Evolutionary conservation across 2,113 vertebrate genomes (phyloP), one percentile per base, ranked within the genome.

Genomic region (Ictalurus furcatus): DNA sequence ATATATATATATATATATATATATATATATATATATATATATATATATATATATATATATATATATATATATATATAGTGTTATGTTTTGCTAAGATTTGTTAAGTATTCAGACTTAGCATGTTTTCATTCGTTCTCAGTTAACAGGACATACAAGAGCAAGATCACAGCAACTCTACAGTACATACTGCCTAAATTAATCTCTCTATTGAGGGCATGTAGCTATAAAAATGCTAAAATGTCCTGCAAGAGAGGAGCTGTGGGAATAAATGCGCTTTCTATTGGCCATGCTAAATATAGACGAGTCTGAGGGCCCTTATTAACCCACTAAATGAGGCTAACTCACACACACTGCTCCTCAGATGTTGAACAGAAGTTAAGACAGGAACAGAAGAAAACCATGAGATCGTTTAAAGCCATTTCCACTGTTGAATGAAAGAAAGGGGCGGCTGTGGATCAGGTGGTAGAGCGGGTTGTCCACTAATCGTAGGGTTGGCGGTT

Each of bases 261-360:
- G 88, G 88, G 88, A 78, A 74, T 88, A 65, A 88, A 63, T 78
- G 58, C 19, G 23, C 88, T 85, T 88, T 79, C 82, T 79, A 65
- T 85, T 85, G 88, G 82, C 14, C 73, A 48, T 44, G 30, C 88
- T 88, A 88, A 85, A 85, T 85, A 65, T 88, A 85, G 82, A 65
- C 40, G 48, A 88, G 82, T 85, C 21, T 61, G 44, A 88, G 56
- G 88, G 71, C 88, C 65, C 71, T 85, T 78, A 85, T 88, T 88
- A 88, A 88, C 88, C 88, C 30, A 21, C 28, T 88, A 88, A 88
- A 85, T 88, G 58, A 78, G 87, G 88, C 88, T 85, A 88, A 74
- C 19, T 88, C 71, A 34, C 44, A 88, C 30, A 73, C 87, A 34
- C 78, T 34, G 80, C 78, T 84, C 37, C 34, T 37, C 19, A 82